Evolutionary conservation across 2,113 vertebrate species (phyloP), one percentile per base, ranked within the genome.

Genomic region (Cathartes aura): DNA sequence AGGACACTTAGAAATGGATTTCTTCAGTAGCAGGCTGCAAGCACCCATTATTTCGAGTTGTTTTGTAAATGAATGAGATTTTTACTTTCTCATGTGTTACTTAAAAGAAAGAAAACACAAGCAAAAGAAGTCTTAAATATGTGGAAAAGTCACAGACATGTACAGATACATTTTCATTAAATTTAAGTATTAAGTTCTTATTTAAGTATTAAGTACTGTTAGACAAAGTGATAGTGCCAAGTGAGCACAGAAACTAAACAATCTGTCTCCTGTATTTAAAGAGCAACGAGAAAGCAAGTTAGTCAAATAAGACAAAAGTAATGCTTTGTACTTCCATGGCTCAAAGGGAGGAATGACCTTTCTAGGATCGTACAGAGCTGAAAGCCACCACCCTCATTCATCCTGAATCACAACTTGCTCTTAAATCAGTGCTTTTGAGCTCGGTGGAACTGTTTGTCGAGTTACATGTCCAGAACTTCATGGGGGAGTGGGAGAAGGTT

Each of bases 21-120:
- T 96, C 82, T 97, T 95, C 90, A 96, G 95, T 89, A 97, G 89
- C 87, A 87, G 86, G 82, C 83, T 92, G 70, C 86, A 96, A 96
- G 87, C 66, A 90, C 93, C 15, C 36, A 90, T 97, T 97, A 83
- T 92, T 96, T 98, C 90, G 93, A 93, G 36, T 96, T 94, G 63
- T 81, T 97, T 95, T 87, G 36, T 89, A 97, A 94, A 90, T 64
- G 48, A 87, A 58, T 90, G 71, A 72, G 55, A 90, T 95, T 97
- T 97, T 96, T 94, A 84, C 43, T 70, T 94, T 90, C 56, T 92
- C 45, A 19, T 58, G 5, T 79, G 73, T 87, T 71, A 88, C 85
- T 95, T 85, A 87, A 89, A 93, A 92, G 48, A 72, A 87, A 87
- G 73, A 87, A 93, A 90, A 38, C 34, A 34, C 24, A 85, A 56